Percentiles rank a stretch among this genome's conserved stretches.
These are phyloP conservation scores for Macaria notata DNA, from an alignment of 2,888 invertebrate genomes.

Conservation along the genomic window DNA sequence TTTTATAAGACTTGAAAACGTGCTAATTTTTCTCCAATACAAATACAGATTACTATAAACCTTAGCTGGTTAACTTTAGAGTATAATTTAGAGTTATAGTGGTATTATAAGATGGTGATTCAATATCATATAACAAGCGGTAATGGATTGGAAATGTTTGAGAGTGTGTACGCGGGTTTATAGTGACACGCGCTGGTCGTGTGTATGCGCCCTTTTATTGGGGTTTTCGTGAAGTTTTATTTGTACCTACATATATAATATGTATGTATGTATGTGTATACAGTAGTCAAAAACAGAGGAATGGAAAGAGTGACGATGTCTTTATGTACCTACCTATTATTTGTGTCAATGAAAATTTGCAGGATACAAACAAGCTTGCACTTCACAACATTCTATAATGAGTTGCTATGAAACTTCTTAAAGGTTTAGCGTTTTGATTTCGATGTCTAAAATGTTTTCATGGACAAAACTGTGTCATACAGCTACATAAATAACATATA, in stretches of 20 bases:
- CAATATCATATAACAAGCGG: not conserved
- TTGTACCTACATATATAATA: no score
- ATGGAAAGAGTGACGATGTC: no score
- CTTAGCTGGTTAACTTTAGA: not conserved
- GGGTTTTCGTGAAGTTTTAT: conserved; percentile 50
- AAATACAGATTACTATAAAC: not conserved
- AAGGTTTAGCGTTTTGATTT: no score
- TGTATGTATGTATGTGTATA: no score
- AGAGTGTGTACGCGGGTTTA: conserved; percentile 42
- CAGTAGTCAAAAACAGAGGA: conserved; percentile 1
- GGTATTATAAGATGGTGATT: not conserved
- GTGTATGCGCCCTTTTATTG: conserved; percentile 56
- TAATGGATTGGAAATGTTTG: conserved; percentile 34
- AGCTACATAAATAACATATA: no score
- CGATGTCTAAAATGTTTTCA: no score
- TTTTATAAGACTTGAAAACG: not conserved
- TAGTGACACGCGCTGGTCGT: conserved; percentile 62
- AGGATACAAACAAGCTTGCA: no score
- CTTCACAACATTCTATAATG: no score
- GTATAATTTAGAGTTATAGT: not conserved
- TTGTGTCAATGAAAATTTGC: no score
- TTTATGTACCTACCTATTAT: no score
- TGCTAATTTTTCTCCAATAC: not conserved
- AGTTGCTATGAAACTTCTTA: no score
- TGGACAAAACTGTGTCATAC: no score